Evolutionary conservation across 2,113 vertebrate species (phyloP).

Genomic region (Coptodon bakossiorum): DNA sequence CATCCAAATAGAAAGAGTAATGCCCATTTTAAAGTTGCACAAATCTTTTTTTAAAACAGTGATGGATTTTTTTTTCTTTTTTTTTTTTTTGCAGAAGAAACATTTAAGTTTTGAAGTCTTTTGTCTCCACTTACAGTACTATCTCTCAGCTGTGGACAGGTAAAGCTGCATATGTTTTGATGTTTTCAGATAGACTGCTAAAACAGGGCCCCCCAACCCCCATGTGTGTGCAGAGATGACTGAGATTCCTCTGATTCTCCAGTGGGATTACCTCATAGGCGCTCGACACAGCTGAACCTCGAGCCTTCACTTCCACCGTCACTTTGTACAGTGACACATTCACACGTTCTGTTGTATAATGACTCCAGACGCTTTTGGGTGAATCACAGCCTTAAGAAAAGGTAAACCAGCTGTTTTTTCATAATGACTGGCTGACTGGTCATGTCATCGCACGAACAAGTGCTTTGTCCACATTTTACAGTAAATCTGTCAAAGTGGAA

Average conservation of each 20-base stretch:
- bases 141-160: background rate
- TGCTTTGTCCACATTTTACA: background rate
- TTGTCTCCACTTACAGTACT: too few species aligned
- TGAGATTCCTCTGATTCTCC: conserved; percentile 33
- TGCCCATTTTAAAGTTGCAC: background rate
- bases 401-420: background rate
- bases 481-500: background rate
- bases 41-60: background rate
- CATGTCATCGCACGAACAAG: background rate
- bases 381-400: background rate
- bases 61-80: background rate
- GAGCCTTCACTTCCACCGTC: background rate
- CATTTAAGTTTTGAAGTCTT: background rate
- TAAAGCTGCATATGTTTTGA: background rate
- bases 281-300: conserved; percentile 29
- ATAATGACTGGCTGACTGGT: background rate
- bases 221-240: background rate
- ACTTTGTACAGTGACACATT: conserved; percentile 10
- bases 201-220: background rate
- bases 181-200: background rate
- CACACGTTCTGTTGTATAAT: background rate
- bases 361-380: background rate
- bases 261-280: conserved; percentile 20
- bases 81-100: background rate
- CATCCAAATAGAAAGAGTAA: background rate